Percentiles rank a stretch among this genome's conserved stretches.
Conservation (phyloP, 2,797 vertebrate species). For the Phrynocephalus forsythii region DNA sequence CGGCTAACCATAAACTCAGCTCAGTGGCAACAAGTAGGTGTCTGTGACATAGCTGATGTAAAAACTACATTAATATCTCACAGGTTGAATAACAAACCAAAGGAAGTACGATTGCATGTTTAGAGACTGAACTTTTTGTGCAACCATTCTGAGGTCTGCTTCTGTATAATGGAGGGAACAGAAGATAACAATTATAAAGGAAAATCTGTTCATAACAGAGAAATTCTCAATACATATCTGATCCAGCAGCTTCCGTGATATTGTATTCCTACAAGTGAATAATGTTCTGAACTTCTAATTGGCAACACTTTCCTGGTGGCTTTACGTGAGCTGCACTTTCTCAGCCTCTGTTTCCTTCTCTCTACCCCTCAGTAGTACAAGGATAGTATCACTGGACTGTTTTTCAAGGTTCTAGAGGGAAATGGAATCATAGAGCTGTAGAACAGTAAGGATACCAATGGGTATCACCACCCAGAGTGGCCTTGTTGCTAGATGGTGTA, state of each 20-base stretch:
- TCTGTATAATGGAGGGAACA: background rate
- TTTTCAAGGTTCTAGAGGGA: too few relatives aligned
- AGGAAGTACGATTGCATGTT: background rate
- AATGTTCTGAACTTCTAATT: background rate
- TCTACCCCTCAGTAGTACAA: background rate
- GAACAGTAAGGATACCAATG: too few relatives aligned
- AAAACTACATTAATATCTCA: background rate
- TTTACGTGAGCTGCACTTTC: background rate
- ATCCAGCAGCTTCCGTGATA: background rate
- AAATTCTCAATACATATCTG: background rate
- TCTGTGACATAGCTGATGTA: background rate
- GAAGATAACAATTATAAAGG: background rate
- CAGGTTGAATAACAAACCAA: background rate
- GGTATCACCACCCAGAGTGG: too few relatives aligned
- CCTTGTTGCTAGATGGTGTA: too few relatives aligned
- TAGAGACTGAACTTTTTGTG: background rate
- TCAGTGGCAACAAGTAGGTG: background rate
- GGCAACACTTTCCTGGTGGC: background rate
- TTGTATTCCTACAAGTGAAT: background rate
- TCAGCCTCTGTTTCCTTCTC: background rate
- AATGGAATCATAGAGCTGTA: too few relatives aligned
- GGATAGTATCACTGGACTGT: background rate
- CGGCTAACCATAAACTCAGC: background rate
- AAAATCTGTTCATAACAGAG: background rate
- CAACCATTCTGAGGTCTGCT: background rate